Conservation (phyloP, 2,113 vertebrate genomes). For the Plectropomus leopardus region DNA sequence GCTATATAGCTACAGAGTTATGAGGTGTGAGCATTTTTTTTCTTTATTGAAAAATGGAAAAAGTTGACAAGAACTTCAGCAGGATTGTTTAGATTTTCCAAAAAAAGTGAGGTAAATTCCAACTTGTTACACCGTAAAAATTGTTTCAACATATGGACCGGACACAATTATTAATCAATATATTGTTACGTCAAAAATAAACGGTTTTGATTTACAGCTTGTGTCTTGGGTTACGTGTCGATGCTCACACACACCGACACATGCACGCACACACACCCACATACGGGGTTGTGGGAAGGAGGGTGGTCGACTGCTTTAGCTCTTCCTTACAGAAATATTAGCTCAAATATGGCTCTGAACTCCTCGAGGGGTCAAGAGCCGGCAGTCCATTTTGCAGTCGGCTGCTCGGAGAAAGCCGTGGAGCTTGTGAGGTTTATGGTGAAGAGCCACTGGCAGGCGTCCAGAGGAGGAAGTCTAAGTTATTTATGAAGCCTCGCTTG, state of each 20-base stretch:
- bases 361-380: slow-evolving; percentile 83
- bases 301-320: slow-evolving; percentile 81
- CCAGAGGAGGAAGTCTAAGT: slow-evolving; percentile 73
- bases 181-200: no score
- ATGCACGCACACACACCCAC: background rate
- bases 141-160: background rate
- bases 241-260: background rate
- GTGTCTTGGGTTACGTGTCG: no score
- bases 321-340: slow-evolving; percentile 83
- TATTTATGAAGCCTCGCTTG: slow-evolving; percentile 73
- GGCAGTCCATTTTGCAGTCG: slow-evolving; percentile 80
- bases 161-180: background rate
- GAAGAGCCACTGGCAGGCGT: slow-evolving; percentile 59
- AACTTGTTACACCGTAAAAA: background rate
- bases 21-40: no score
- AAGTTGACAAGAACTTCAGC: no score
- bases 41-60: no score
- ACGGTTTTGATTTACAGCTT: no score
- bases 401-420: slow-evolving; percentile 48
- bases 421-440: slow-evolving; percentile 45
- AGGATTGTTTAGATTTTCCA: no score
- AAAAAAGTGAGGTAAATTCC: no score
- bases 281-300: slow-evolving; percentile 70
- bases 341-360: slow-evolving; percentile 80
- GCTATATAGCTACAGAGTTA: no score